phyloP scores from a whole-genome alignment of 2,888 invertebrate genomes.

The Troglohyphantes excavatus region DNA sequence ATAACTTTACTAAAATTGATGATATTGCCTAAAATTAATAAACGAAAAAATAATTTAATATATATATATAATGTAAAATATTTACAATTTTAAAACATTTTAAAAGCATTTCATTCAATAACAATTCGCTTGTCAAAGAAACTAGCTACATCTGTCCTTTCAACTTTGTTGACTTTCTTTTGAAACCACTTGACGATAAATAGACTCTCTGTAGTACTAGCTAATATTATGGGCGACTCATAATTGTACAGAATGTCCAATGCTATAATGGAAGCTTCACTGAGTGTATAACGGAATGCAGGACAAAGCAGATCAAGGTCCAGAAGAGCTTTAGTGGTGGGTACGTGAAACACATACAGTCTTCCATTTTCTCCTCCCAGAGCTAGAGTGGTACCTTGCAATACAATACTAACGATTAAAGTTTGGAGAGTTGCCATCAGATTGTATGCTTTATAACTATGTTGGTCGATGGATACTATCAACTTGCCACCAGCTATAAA shows the following conservation, averaged over 20 bases:
- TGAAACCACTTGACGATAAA: slow-evolving; percentile 25
- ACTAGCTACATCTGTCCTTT: background rate
- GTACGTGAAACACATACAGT: slow-evolving; percentile 59
- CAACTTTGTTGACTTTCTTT: background rate
- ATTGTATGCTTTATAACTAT: background rate
- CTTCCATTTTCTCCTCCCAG: slow-evolving; percentile 74
- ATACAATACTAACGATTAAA: slow-evolving; percentile 25
- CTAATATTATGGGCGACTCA: slow-evolving; percentile 38
- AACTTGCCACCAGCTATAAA: slow-evolving; percentile 58
- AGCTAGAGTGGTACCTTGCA: slow-evolving; percentile 56
- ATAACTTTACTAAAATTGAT: too few relatives aligned
- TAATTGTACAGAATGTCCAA: slow-evolving; percentile 35
- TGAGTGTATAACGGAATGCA: slow-evolving; percentile 12
- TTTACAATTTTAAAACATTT: background rate
- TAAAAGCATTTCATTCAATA: background rate
- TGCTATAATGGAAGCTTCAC: slow-evolving; percentile 67
- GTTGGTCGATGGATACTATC: slow-evolving; percentile 42
- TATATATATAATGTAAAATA: too few relatives aligned
- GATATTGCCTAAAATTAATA: too few relatives aligned
- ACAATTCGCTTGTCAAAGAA: background rate
- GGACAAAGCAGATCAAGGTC: slow-evolving; percentile 25
- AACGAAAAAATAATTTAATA: too few relatives aligned
- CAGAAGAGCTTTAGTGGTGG: slow-evolving; percentile 13
- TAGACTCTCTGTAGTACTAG: slow-evolving; percentile 45
- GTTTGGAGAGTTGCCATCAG: slow-evolving; percentile 24